A percentile compares a stretch with the other conserved stretches of the same genome.
Conservation (phyloP, 2,797 vertebrate genomes). For the Babyrousa celebensis region DNA sequence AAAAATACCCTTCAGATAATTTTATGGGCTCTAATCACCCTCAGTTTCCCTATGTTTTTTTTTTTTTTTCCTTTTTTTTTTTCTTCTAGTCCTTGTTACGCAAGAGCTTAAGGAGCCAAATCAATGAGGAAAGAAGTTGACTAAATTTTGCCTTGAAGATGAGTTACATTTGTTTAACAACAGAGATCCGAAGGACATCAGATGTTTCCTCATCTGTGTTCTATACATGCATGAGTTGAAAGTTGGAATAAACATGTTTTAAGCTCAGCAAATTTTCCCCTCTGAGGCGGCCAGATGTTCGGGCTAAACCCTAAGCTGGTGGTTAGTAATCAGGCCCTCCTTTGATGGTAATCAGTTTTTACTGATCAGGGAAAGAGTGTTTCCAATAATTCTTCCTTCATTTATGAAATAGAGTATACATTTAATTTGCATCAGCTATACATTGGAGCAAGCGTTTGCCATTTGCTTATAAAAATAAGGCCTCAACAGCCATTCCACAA, state of each 20-base stretch:
- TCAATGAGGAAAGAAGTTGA: slow-evolving; percentile 20
- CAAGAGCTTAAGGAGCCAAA: slow-evolving; percentile 70
- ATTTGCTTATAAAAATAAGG: slow-evolving; percentile 79
- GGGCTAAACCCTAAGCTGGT: slow-evolving; percentile 73
- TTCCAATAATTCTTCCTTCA: slow-evolving; percentile 83
- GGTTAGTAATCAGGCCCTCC: slow-evolving; percentile 85
- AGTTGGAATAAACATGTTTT: slow-evolving; percentile 84
- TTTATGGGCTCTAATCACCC: slow-evolving; percentile 69
- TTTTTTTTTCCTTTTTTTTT: background rate
- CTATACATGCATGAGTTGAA: slow-evolving; percentile 83
- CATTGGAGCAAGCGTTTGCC: slow-evolving; percentile 66
- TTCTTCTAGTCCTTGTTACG: slow-evolving; percentile 34
- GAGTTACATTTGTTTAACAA: slow-evolving; percentile 85
- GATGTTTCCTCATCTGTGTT: slow-evolving; percentile 83
- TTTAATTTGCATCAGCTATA: slow-evolving; percentile 80
- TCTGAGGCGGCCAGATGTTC: slow-evolving; percentile 84
- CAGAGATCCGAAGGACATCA: slow-evolving; percentile 81
- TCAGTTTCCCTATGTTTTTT: slow-evolving; percentile 11
- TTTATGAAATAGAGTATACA: slow-evolving; percentile 78
- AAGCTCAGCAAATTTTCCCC: slow-evolving; percentile 81
- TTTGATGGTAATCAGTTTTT: slow-evolving; percentile 87
- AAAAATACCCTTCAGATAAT: slow-evolving; percentile 56
- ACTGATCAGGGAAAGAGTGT: slow-evolving; percentile 83
- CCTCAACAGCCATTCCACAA: slow-evolving; percentile 55
- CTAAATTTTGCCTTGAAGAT: slow-evolving; percentile 79